phyloP scores from a whole-genome alignment of 2,888 invertebrate species.

The Proisotoma minuta region DNA sequence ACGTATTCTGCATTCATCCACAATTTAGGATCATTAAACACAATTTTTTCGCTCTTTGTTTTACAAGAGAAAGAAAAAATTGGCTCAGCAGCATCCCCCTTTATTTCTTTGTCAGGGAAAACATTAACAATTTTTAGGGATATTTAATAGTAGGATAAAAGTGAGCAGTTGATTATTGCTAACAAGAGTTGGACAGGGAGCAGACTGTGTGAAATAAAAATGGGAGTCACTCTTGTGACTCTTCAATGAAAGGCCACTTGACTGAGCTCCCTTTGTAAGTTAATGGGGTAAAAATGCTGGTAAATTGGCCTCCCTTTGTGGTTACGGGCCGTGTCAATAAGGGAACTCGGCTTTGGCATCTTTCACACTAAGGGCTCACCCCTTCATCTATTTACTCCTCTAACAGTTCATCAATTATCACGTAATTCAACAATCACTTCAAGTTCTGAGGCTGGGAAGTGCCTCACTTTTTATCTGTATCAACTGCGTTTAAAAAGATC shows the following conservation, averaged over 20 bases:
- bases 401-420: constrained; percentile 5
- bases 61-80: constrained; percentile 36
- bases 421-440: not conserved
- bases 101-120: not conserved
- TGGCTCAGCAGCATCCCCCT: constrained; percentile 2
- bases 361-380: constrained; percentile 9
- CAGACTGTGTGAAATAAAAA: constrained; percentile 18
- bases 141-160: constrained; percentile 13
- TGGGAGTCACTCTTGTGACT: not conserved
- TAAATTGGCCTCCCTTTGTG: not conserved
- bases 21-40: constrained; percentile 41
- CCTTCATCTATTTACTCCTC: not conserved
- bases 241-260: not conserved
- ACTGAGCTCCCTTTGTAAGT: not conserved
- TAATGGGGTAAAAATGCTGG: constrained; percentile 4
- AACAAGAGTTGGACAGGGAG: not conserved
- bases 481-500: too few relatives aligned
- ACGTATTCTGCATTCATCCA: constrained; percentile 25
- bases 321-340: not conserved
- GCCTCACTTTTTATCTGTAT: too few relatives aligned
- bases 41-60: constrained; percentile 30
- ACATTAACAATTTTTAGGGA: constrained; percentile 9
- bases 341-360: not conserved
- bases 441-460: too few relatives aligned
- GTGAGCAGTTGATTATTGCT: constrained; percentile 8